Base-by-base conservation (phyloP, 2,888 invertebrate species). In the Ennomos fuscantarius region DNA sequence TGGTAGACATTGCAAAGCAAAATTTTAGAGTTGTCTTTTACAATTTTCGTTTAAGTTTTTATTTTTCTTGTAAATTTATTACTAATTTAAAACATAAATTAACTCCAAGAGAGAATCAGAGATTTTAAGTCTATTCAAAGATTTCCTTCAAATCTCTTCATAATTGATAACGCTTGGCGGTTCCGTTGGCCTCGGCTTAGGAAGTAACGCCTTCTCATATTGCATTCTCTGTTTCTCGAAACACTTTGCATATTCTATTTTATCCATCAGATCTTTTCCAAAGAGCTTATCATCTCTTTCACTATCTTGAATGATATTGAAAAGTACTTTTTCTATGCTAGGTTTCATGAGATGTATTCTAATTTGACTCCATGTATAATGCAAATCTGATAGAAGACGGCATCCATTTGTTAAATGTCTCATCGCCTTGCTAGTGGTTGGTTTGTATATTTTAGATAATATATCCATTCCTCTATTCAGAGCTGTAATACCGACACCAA, bases 381-480 rank as follows among this genome's bases (percentile, higher is more conserved):
- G 24, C 24, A 24, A 24, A 8, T 43, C 43, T 43, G 43, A 31
- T n/a, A 43, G 32, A 8, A 43, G 31, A 9, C 11, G 43, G 12
- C 32, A 11, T 3, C 32, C 43, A 12, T 32, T 32, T 6, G 11
- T 32, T 12, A 43, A 9, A 15, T 43, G 43, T 11, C 9, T 32
- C 11, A 43, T 43, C 0, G 43, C 11, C 32, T 43, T 32, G 2
- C 32, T 31, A 9, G 9, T 9, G 8, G 31, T 10, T 11, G 1
- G 11, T 32, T 32, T 43, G 32, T 32, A 32, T 32, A 43, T 24
- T 24, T 24, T 24, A 24, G 24, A 12, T 32, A 43, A 8, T 32
- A 32, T 32, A 32, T 43, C 43, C 1, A 43, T 31, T 11, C 43
- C 43, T 33, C 43, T 43, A 11, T 43, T 32, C 12, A 43, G 6